Evolutionary conservation across 2,888 invertebrate genomes (phyloP).

Genomic region (Dryocosmus kuriphilus): DNA sequence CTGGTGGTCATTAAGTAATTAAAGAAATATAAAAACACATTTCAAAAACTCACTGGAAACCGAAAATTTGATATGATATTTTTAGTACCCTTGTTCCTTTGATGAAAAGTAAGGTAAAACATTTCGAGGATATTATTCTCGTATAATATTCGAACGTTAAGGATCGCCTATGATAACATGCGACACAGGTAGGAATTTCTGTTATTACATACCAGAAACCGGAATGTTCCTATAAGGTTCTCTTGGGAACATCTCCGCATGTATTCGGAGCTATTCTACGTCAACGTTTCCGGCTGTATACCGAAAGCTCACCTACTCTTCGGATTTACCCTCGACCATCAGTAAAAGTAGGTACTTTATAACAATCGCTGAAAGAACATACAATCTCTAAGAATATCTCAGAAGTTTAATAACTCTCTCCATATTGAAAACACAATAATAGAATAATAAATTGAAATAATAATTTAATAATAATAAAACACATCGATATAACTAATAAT

Average conservation of each 20-base stretch:
- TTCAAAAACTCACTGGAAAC: neutral
- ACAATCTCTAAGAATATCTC: neutral
- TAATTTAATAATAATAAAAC: too few species aligned
- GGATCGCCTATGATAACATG: constrained; percentile 58
- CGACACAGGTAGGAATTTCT: constrained; percentile 72
- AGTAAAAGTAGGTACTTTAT: neutral
- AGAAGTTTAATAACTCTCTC: too few species aligned
- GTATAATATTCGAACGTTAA: neutral
- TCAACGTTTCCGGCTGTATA: neutral
- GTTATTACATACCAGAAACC: constrained; percentile 73
- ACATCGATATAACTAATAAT: too few species aligned
- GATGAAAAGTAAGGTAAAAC: neutral
- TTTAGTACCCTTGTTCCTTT: neutral
- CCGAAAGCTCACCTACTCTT: neutral
- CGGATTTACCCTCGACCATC: neutral
- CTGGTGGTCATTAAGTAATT: neutral
- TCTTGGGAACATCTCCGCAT: constrained; percentile 64
- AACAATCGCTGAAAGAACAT: neutral
- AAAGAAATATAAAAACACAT: neutral
- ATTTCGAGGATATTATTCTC: constrained; percentile 4
- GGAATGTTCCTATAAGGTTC: constrained; percentile 69
- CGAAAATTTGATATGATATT: neutral
- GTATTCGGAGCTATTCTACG: constrained; percentile 44
- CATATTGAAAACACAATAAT: too few species aligned
- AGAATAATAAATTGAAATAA: too few species aligned